Conservation (phyloP, 2,888 invertebrate genomes). For the Rhopalosiphum nymphaeae region DNA sequence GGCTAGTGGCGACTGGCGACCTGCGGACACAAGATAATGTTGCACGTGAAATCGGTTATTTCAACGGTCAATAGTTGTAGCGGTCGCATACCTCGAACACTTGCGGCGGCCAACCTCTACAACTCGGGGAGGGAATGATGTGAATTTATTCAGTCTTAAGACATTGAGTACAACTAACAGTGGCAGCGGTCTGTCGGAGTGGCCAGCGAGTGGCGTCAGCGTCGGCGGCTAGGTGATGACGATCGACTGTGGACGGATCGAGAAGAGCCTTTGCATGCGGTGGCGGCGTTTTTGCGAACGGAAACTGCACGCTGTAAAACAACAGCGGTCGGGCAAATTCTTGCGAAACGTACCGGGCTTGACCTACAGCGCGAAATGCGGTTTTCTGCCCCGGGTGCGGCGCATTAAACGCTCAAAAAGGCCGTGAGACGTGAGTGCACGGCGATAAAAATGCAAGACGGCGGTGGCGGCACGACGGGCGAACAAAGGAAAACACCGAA, state of each 20-base stretch:
- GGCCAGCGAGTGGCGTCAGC: not conserved
- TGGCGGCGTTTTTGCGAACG: not conserved
- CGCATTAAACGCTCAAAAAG: not conserved
- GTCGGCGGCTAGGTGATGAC: not conserved
- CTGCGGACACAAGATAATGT: not conserved
- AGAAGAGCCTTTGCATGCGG: not conserved
- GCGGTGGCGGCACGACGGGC: constrained; percentile 37
- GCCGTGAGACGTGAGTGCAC: not conserved
- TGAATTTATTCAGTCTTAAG: constrained; percentile 10
- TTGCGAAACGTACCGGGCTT: not conserved
- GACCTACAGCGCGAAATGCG: not conserved
- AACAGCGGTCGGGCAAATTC: not conserved
- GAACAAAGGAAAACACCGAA: constrained; percentile 64
- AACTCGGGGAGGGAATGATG: not conserved
- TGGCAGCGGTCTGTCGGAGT: not conserved
- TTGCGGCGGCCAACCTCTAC: not conserved
- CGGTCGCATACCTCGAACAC: not conserved
- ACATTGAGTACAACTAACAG: constrained; percentile 15
- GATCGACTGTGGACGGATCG: not conserved
- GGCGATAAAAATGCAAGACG: not conserved
- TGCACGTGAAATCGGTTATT: not conserved
- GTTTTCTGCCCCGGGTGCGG: not conserved
- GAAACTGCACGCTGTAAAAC: not conserved
- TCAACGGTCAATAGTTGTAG: not conserved
- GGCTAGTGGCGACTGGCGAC: not conserved